Base-by-base conservation (phyloP, 2,797 vertebrate genomes). In the Molossus molossus region DNA sequence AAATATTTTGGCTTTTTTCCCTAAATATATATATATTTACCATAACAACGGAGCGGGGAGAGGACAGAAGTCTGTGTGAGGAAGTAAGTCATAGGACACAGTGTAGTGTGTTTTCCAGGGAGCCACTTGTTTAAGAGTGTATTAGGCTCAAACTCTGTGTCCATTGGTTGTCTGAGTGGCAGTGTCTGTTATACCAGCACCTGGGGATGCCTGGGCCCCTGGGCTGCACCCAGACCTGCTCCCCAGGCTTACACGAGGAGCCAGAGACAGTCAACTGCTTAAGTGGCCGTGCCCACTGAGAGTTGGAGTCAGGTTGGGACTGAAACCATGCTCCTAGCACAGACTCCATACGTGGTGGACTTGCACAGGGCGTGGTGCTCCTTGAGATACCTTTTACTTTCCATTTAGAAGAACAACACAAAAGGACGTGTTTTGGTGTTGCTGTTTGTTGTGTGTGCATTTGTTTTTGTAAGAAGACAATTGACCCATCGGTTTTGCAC, bases 261-360 rank as follows among this genome's bases (percentile, higher is more conserved):
- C 62, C 65, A 45, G 64, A 92, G 53, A 89, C 37, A 45, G 58
- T 89, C 6, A 55, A 67, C 60, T 95, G 75, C 37, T 91, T 94
- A 87, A 95, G 67, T 70, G 69, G 3, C 76, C 72, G 9, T n/a
- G 80, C 65, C 73, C 37, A 4, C 33, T 94, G 87, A 91, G 80
- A 96, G 96, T 62, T 1, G 2, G 40, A 45, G 18, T 72, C 45
- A 95, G 50, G 57, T 84, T 33, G 33, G 33, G 33, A 33, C 14
- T 11, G 33, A 53, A 85, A 69, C 8, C 15, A 7, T 40, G 15
- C 0, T 75, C 48, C 21, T 69, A 18, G 13, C 37, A 3, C 62
- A 40, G 76, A 87, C 27, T 10, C 13, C 21, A 10, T 21, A 15
- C 29, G 17, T 14, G 21, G 33, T 33, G 83, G 58, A 70, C 58